Percentiles rank a stretch among this genome's conserved stretches.
Evolutionary conservation across 2,888 invertebrate genomes (phyloP).

Genomic region (Helicoverpa assulta): DNA sequence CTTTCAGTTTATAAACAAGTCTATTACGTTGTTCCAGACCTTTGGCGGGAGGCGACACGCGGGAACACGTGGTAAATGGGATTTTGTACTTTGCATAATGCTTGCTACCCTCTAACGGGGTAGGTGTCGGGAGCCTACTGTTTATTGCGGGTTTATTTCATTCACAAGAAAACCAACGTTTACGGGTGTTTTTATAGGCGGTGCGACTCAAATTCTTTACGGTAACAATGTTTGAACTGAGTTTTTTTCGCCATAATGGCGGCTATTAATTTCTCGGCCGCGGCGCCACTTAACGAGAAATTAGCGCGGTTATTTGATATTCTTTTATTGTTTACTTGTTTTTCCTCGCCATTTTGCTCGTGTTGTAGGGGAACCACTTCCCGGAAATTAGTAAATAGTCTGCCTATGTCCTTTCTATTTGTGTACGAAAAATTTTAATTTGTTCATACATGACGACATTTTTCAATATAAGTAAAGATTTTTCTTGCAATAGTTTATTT

Average conservation of each 20-base stretch:
- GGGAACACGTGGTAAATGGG: slow-evolving; percentile 75
- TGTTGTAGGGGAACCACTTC: too few species aligned
- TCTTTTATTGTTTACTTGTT: slow-evolving; percentile 23
- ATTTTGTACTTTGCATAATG: slow-evolving; percentile 84
- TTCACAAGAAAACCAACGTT: slow-evolving; percentile 52
- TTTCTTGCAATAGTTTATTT: too few species aligned
- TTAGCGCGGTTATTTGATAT: slow-evolving; percentile 40
- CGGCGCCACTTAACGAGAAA: slow-evolving; percentile 23
- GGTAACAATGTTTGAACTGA: slow-evolving; percentile 29
- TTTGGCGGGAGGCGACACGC: slow-evolving; percentile 67
- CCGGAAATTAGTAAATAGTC: too few species aligned
- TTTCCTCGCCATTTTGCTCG: too few species aligned
- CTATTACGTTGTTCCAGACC: slow-evolving; percentile 76
- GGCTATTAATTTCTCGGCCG: slow-evolving; percentile 37
- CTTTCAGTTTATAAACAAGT: slow-evolving; percentile 78
- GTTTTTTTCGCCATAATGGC: slow-evolving; percentile 26
- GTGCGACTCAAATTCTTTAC: slow-evolving; percentile 43
- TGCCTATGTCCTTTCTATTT: too few species aligned
- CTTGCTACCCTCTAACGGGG: slow-evolving; percentile 66
- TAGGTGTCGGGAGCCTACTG: slow-evolving; percentile 45
- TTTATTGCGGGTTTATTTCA: slow-evolving; percentile 57
- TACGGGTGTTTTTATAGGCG: slow-evolving; percentile 53
- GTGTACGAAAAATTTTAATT: too few species aligned
- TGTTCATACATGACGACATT: too few species aligned
- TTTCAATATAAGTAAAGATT: too few species aligned